Evolutionary conservation across 2,797 vertebrate genomes (phyloP).

Genomic region (Meda fulgida): DNA sequence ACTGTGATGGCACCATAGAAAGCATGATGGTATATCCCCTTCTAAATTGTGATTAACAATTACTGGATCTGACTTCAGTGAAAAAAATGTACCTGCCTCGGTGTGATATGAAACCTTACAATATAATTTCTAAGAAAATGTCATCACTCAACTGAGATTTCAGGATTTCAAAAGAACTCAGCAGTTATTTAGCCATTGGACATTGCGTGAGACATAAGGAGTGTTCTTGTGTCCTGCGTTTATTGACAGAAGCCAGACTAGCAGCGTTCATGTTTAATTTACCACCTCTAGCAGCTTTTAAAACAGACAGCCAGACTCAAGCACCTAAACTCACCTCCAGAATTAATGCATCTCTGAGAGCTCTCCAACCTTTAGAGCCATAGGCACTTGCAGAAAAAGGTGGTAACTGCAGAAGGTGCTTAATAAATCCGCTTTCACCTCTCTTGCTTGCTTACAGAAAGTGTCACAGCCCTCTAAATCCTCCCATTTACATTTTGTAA

Average conservation of each 20-base stretch:
- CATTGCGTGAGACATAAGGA: constrained; percentile 46
- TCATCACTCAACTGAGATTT: not conserved
- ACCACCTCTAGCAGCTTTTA: constrained; percentile 50
- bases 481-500: constrained; percentile 36
- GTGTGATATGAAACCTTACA: not conserved
- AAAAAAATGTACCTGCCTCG: not conserved
- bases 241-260: constrained; percentile 51
- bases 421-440: constrained; percentile 53
- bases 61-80: not conserved
- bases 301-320: constrained; percentile 47
- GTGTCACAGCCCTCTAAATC: constrained; percentile 39
- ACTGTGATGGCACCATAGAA: not conserved
- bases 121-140: not conserved
- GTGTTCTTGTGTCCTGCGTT: constrained; percentile 38
- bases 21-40: not conserved
- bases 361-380: constrained; percentile 46
- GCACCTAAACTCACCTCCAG: constrained; percentile 44
- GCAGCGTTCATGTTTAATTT: constrained; percentile 59
- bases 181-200: constrained; percentile 38
- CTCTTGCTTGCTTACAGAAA: constrained; percentile 45
- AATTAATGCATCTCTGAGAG: constrained; percentile 55
- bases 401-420: constrained; percentile 53
- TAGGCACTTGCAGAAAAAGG: constrained; percentile 50
- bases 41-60: not conserved
- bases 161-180: constrained; percentile 6